Base-by-base conservation (phyloP, 2,888 invertebrate genomes). In the Hirtodrosophila duncani region DNA sequence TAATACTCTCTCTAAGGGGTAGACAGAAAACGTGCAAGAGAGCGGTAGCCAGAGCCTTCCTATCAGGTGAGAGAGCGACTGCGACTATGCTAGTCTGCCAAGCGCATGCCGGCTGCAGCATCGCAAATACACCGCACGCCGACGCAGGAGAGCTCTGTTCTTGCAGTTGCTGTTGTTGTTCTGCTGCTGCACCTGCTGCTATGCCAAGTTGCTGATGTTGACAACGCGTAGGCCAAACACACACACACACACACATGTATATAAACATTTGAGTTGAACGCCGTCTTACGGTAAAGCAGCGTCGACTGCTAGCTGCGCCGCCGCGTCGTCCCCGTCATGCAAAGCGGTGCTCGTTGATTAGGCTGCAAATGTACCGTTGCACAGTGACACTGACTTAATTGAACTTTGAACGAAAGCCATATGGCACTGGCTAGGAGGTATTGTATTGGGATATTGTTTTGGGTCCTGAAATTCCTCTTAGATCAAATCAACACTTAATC, bases 141-240 rank as follows among this genome's bases (percentile, higher is more conserved):
- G 18, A 36, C 44, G 56, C 58, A 39, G 57, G 34, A 46, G 46
- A 42, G 34, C 14, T 31, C 16, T 4, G 4, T 20, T 7, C 23
- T n/a, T 6, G 14, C n/a, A n/a, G 37, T 6, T 18, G 24, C 33
- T 44, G 20, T 27, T 45, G 52, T 34, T 56, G 56, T 44, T 41
- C 39, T 56, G 51, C 17, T 49, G 20, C 29, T 50, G 34, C 43
- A 46, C 51, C 44, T 49, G 52, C 52, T 45, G 26, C 13, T 38
- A 11, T 18, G 18, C 46, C 42, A 36, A 51, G 27, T 46, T 44
- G 33, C 20, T 67, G 31, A 34, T 50, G 50, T 52, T 69, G 55
- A 51, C 70, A 70, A 58, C 75, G 70, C 79, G 70, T 71, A 79
- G 75, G 79, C 79, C 80, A 74, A 75, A n/a, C n/a, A n/a, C n/a